Evolutionary conservation across 1,140 invertebrate genomes (phyloP).

Genomic region (Mamestra configurata): DNA sequence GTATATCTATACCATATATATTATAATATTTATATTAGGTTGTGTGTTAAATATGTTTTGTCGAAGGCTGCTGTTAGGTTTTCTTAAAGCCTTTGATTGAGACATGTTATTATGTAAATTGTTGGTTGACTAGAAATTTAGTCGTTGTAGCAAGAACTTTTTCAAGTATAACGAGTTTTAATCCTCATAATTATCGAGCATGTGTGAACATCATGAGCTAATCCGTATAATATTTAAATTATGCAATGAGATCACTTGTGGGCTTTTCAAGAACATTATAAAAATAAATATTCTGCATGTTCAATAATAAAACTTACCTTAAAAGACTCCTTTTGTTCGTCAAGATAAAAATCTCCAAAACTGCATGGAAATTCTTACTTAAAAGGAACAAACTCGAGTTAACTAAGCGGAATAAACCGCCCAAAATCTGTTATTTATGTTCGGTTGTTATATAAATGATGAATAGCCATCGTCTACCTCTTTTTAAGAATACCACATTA

Average conservation of each 20-base stretch:
- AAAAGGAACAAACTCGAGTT: conserved; percentile 41
- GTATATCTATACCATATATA: too few relatives aligned
- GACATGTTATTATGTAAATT: too few relatives aligned
- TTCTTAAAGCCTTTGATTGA: too few relatives aligned
- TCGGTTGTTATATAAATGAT: conserved; percentile 65
- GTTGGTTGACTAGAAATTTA: neutral
- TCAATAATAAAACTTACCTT: too few relatives aligned
- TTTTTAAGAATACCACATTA: conserved; percentile 39
- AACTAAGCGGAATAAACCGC: conserved; percentile 55
- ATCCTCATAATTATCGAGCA: too few relatives aligned
- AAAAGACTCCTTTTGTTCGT: too few relatives aligned
- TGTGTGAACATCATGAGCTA: too few relatives aligned
- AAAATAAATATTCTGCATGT: too few relatives aligned
- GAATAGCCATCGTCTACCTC: conserved; percentile 55
- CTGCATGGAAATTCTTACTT: neutral
- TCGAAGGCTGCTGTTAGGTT: neutral
- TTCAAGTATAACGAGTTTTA: too few relatives aligned
- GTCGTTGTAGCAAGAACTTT: too few relatives aligned
- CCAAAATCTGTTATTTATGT: conserved; percentile 65
- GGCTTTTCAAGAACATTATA: too few relatives aligned
- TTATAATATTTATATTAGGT: too few relatives aligned
- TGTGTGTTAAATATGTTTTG: neutral
- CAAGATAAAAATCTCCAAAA: neutral
- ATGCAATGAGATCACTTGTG: neutral
- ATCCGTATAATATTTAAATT: neutral